phyloP scores from a whole-genome alignment of 2,797 vertebrate species.

The Coregonus suidteri region DNA sequence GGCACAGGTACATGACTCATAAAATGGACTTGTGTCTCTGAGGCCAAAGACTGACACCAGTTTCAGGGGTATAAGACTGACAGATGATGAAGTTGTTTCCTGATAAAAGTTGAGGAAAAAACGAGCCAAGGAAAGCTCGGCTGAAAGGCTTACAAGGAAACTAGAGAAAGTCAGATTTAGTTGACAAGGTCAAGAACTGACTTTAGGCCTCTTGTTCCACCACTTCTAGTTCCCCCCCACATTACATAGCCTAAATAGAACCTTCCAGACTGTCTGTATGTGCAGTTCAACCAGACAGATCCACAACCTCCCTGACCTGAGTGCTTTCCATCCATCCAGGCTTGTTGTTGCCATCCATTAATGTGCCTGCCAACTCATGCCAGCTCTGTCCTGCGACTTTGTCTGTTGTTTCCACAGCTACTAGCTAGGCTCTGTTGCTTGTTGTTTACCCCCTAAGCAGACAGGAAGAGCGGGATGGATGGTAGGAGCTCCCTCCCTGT shows the following conservation, averaged over 20 bases:
- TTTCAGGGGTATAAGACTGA: neutral
- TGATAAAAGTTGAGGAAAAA: no score
- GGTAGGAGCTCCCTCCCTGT: neutral
- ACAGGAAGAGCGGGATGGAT: neutral
- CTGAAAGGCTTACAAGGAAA: no score
- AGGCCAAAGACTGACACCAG: no score
- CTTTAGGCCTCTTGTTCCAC: no score
- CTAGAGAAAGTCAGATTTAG: no score
- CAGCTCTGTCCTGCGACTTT: neutral
- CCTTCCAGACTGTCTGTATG: neutral
- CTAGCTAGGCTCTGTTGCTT: neutral
- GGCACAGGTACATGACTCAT: slow-evolving; percentile 42
- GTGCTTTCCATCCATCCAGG: neutral
- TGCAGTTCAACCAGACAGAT: neutral
- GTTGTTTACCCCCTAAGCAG: slow-evolving; percentile 3
- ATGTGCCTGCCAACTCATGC: no score
- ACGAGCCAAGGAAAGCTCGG: no score
- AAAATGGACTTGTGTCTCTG: slow-evolving; percentile 32
- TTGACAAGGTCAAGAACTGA: no score
- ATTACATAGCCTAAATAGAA: neutral
- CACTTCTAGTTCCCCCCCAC: neutral
- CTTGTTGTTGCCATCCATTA: neutral
- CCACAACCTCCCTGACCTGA: neutral
- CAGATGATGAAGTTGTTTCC: neutral
- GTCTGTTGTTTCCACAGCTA: slow-evolving; percentile 8